A percentile compares a stretch with the other conserved stretches of the same genome.
Conservation (phyloP, 2,797 vertebrate genomes). For the Schizothorax lantsangensis region DNA sequence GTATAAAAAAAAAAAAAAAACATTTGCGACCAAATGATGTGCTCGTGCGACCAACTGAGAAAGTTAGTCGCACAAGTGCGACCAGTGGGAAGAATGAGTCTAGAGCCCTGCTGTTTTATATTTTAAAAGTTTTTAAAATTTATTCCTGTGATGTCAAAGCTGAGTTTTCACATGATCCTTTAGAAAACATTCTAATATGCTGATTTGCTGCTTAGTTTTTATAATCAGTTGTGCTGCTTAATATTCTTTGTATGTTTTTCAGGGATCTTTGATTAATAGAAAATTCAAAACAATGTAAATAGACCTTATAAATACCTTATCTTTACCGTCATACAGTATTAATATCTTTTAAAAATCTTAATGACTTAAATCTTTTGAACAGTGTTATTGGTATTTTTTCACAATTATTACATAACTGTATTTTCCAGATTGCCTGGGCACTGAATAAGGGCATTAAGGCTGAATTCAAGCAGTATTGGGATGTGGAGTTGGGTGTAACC, state of each 20-base stretch:
- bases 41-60: too few relatives aligned
- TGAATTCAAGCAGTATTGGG: constrained; percentile 97
- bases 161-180: background rate
- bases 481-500: constrained; percentile 95
- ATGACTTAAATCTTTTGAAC: background rate
- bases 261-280: background rate
- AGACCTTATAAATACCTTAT: too few relatives aligned
- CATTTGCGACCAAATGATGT: too few relatives aligned
- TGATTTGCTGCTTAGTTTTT: background rate
- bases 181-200: too few relatives aligned
- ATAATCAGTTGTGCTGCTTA: background rate
- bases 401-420: background rate
- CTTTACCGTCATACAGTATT: background rate
- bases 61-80: too few relatives aligned
- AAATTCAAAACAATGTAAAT: too few relatives aligned
- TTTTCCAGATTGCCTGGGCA: constrained; percentile 94
- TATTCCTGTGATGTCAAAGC: background rate
- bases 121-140: background rate
- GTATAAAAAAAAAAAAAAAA: too few relatives aligned
- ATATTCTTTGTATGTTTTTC: background rate
- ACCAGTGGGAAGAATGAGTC: too few relatives aligned
- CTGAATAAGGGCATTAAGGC: constrained; percentile 98
- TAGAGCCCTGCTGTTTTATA: too few relatives aligned
- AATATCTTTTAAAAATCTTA: background rate
- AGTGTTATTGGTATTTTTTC: background rate